Evolutionary conservation across 2,797 vertebrate species (phyloP), one percentile per base, ranked within the genome.

Genomic region (Lutjanus campechanus): DNA sequence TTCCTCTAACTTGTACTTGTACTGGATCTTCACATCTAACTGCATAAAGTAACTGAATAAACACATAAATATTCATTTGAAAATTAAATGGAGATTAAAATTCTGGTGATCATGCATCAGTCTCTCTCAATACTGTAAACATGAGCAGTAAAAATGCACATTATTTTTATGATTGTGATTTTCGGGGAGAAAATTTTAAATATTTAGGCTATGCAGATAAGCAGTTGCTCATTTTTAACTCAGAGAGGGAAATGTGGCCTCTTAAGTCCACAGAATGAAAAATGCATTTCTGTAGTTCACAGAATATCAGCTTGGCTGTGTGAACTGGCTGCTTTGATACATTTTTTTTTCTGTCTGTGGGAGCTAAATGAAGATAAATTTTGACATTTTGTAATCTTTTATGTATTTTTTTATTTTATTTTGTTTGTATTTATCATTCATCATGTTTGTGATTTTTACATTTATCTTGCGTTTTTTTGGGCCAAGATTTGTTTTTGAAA

Each of bases 201-300:
- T 71, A 71, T 79, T 53, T 4, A 79, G 47, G 19, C 36, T 1
- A 46, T 53, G 54, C 16, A 73, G 73, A 62, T 62, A 41, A 15
- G 16, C 41, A 53, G 44, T 29, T 36, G 22, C 22, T 66, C 16
- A 50, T 63, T 65, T 60, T 19, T n/a, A 79, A 46, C 12, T 54
- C 29, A 15, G 9, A 62, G 53, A 69, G 2, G n/a, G 1, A 70
- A 58, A 68, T 47, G 20, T 47, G 46, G 10, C 11, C 25, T 62
- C 25, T 47, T 11, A 50, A 40, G 20, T 36, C 56, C 13, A 53
- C 15, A 59, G 70, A 64, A 73, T 59, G n/a, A 53, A 56, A 22
- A 54, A 11, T 25, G 22, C 4, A 65, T 73, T 22, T 15, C 10
- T 60, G 46, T 12, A 40, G 41, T 44, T 80, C 41, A 79, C 56